Evolutionary conservation across 2,888 invertebrate species (phyloP), one percentile per base, ranked within the genome.

Genomic region (Anoplius nigerrimus): DNA sequence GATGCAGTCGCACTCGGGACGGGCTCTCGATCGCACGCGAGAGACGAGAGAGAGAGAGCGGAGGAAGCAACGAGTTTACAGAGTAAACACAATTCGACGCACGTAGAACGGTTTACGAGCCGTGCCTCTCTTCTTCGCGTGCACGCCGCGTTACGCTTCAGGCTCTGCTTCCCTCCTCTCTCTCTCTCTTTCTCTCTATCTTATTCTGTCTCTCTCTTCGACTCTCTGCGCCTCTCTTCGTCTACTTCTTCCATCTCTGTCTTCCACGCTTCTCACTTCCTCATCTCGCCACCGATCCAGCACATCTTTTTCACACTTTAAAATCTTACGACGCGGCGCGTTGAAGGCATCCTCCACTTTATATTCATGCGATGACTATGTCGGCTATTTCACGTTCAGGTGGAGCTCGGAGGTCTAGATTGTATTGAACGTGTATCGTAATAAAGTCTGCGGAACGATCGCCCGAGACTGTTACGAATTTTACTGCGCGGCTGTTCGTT

Each of bases 11-110:
- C 45, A 42, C 57, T 34, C 59, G n/a, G 15, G 58, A 56, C 69
- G 65, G 34, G 34, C 22, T 1, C 18, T 2, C 13, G 46, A 24
- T 45, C 20, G 58, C n/a, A 45, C 15, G 48, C n/a, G 13, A 18
- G 24, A 46, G 57, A 18, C 21, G 58, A 46, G 46, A 56, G 34
- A 24, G 16, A n/a, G 56, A 56, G 56, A 5, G 56, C 34, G 51
- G 46, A 62, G 27, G 65, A 55, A 66, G 68, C 74, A 65, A 79
- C 72, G 62, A 72, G 79, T 72, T 77, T 73, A 74, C 81, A 79
- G 68, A 80, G 79, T 77, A 82, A 81, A 81, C 78, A 78, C 73
- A 73, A 76, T 74, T 80, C 75, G 71, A 74, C 70, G 79, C 73
- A 72, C 79, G 75, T 72, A 75, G 70, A 68, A 66, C 73, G 73